Evolutionary conservation across 2,113 vertebrate genomes (phyloP), one percentile per base, ranked within the genome.

Genomic region (Sphaerodactylus townsendi): DNA sequence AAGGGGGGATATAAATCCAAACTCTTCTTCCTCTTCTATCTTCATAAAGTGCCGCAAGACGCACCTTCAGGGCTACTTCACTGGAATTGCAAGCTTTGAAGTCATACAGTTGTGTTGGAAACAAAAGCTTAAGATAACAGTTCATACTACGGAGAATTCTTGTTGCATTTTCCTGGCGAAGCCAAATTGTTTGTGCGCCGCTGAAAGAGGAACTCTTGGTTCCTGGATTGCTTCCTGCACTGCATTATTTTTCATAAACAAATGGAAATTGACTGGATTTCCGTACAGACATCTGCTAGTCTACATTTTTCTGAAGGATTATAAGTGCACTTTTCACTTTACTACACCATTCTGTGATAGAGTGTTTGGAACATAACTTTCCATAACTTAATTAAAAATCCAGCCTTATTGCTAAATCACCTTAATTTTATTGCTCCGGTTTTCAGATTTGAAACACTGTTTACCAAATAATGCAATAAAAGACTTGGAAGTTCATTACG

Each of bases 381-480:
- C 11, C 14, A 83, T 93, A 94, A 90, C 62, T 92, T 93, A 90
- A 93, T 94, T 93, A 93, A 94, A 62, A 93, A 91, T 87, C 76
- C 65, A 87, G 35, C 10, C 79, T 91, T 94, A 91, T 91, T 94
- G 87, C 73, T 93, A 92, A 92, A 92, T 92, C 81, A 90, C 70
- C 83, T 93, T 91, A 92, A 93, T 93, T 93, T 95, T 93, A 93
- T 92, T 95, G 81, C 65, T 92, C 35, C 85, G 48, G 59, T 93
- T 94, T 28, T 89, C 11, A 69, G 86, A 50, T 91, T 91, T 91
- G 81, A 68, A 85, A 84, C 76, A 92, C 82, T 90, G 35, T 91
- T 94, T 92, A 88, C 56, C 80, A 95, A 93, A 92, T 93, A 95
- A 92, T 94, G 46, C 85, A 91, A 90, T 94, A 92, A 93, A 87